Conservation (phyloP, 2,113 vertebrate species). For the Peromyscus leucopus region DNA sequence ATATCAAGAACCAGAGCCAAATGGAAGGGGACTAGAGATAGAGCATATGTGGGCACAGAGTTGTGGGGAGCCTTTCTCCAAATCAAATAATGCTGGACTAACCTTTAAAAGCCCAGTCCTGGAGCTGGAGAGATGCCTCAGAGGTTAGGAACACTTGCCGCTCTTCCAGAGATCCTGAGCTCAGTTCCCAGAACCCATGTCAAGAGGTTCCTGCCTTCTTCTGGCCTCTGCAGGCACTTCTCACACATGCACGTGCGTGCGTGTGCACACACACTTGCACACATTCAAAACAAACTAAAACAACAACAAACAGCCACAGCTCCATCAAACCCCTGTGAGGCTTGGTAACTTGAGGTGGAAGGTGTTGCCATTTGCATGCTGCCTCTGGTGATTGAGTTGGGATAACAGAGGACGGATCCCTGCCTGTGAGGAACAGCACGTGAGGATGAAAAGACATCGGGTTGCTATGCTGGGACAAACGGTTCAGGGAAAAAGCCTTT, state of each 20-base stretch:
- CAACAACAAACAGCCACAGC: background rate
- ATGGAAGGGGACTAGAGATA: background rate
- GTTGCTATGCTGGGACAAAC: background rate
- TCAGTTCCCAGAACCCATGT: background rate
- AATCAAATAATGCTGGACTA: background rate
- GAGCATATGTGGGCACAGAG: rapidly evolving
- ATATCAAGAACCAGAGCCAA: background rate
- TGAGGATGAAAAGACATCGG: rapidly evolving
- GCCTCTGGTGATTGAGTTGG: background rate
- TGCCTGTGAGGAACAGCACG: background rate
- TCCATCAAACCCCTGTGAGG: background rate
- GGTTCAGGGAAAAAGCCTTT: background rate
- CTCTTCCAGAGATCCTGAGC: background rate
- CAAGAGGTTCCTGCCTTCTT: background rate
- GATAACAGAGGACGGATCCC: background rate
- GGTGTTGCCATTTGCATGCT: rapidly evolving
- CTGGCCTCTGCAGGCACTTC: background rate
- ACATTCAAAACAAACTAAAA: background rate
- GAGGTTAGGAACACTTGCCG: background rate
- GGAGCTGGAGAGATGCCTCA: background rate
- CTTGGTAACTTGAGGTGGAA: background rate
- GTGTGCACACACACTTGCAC: background rate
- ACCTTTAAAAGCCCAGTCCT: background rate
- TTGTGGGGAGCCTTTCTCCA: background rate
- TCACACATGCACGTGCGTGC: background rate